Conservation (phyloP, 30 jellyfish, hydroid and myxozoan species). For the Catostylus mosaicus region DNA sequence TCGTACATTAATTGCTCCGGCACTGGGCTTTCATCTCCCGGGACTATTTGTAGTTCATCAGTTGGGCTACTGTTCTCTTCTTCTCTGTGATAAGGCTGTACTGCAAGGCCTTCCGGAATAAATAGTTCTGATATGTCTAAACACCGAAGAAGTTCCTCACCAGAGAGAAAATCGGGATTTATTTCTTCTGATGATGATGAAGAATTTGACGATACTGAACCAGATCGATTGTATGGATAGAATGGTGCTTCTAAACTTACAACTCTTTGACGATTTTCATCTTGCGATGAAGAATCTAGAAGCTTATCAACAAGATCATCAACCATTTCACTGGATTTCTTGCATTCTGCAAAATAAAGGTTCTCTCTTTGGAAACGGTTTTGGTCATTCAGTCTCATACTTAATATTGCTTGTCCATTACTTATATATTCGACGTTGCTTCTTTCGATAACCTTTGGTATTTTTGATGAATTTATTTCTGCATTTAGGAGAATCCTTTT, state of each 20-base stretch:
- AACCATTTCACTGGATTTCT: constrained; percentile 48
- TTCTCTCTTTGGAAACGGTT: constrained; percentile 30
- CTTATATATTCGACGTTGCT: background rate
- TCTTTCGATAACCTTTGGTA: background rate
- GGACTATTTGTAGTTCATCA: constrained; percentile 24
- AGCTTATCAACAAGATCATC: constrained; percentile 80
- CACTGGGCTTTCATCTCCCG: constrained; percentile 53
- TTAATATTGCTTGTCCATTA: background rate
- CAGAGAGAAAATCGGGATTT: constrained; percentile 82
- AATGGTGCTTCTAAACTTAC: background rate
- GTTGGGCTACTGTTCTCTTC: background rate
- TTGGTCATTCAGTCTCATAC: background rate
- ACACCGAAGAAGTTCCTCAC: constrained; percentile 90
- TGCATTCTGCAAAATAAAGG: constrained; percentile 60
- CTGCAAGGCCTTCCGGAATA: constrained; percentile 66
- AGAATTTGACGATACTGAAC: constrained; percentile 68
- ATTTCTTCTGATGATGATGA: constrained; percentile 77
- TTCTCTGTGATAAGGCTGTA: background rate
- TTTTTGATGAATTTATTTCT: background rate
- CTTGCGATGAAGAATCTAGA: constrained; percentile 38
- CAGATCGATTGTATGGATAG: constrained; percentile 49
- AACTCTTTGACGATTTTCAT: background rate
- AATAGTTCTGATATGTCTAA: constrained; percentile 85
- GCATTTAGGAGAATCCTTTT: background rate
- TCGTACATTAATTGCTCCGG: constrained; percentile 35